phyloP scores from a whole-genome alignment of 2,113 vertebrate genomes.

The Coptodon bakossiorum region DNA sequence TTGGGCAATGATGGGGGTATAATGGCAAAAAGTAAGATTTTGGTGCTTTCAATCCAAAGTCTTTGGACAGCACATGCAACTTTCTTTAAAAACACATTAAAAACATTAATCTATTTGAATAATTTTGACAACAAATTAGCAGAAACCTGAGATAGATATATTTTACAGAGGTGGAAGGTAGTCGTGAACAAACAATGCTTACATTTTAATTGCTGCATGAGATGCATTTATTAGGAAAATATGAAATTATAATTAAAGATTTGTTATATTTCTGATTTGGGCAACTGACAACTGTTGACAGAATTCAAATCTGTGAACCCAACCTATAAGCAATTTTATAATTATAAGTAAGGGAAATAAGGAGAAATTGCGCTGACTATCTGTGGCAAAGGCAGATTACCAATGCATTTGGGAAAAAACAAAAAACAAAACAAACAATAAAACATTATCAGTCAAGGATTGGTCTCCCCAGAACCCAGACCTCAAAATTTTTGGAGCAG shows the following conservation, averaged over 20 bases:
- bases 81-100: neutral
- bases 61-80: neutral
- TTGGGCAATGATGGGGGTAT: neutral
- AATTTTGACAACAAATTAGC: neutral
- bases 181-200: neutral
- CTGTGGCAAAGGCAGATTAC: neutral
- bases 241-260: neutral
- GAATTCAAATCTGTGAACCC: neutral
- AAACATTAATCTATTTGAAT: neutral
- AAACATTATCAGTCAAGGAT: neutral
- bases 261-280: neutral
- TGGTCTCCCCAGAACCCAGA: neutral
- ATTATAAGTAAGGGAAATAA: neutral
- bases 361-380: neutral
- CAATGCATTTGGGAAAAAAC: neutral
- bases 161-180: neutral
- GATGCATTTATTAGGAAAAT: neutral
- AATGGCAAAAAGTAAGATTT: neutral
- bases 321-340: neutral
- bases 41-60: neutral
- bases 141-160: neutral
- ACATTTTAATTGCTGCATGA: neutral
- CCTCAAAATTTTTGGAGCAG: neutral
- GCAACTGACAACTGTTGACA: neutral
- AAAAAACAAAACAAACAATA: neutral